Percentiles rank a stretch among this genome's conserved stretches.
These are phyloP conservation scores for Chaetops frenatus DNA, from an alignment of 2,113 vertebrate genomes.

Conservation along the genomic window DNA sequence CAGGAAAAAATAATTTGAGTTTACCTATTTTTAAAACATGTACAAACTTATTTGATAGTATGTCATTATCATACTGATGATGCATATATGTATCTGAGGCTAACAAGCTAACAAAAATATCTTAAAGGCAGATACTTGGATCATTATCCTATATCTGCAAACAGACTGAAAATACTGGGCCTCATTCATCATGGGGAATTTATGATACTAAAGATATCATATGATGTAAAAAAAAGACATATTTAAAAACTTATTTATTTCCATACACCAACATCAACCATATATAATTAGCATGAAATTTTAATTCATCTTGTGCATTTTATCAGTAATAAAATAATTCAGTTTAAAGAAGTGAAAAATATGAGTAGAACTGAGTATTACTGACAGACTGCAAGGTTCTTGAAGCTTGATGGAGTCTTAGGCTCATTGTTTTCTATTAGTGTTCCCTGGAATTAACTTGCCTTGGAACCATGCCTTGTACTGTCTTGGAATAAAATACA, in stretches of 20 bases:
- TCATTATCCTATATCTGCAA: not conserved
- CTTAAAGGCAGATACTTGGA: not conserved
- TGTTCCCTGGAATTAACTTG: not conserved
- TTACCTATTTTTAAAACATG: not conserved
- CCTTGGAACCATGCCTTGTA: not conserved
- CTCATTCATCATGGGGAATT: not conserved
- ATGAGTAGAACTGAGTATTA: not conserved
- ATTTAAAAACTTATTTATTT: not conserved
- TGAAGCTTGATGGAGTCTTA: not conserved
- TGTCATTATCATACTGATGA: not conserved
- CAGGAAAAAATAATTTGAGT: not conserved
- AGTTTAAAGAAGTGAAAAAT: not conserved
- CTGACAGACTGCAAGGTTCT: not conserved
- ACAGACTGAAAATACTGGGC: not conserved
- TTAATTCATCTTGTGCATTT: not conserved
- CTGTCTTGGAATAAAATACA: not conserved
- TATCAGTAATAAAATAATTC: not conserved
- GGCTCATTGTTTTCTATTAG: not conserved
- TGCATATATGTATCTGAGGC: not conserved
- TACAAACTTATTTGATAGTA: not conserved
- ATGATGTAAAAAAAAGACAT: not conserved
- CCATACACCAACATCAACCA: fast-evolving
- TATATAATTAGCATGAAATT: not conserved
- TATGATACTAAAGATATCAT: not conserved
- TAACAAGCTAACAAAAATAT: not conserved